Base-by-base conservation (phyloP, 2,797 vertebrate genomes). In the Dryobates pubescens region DNA sequence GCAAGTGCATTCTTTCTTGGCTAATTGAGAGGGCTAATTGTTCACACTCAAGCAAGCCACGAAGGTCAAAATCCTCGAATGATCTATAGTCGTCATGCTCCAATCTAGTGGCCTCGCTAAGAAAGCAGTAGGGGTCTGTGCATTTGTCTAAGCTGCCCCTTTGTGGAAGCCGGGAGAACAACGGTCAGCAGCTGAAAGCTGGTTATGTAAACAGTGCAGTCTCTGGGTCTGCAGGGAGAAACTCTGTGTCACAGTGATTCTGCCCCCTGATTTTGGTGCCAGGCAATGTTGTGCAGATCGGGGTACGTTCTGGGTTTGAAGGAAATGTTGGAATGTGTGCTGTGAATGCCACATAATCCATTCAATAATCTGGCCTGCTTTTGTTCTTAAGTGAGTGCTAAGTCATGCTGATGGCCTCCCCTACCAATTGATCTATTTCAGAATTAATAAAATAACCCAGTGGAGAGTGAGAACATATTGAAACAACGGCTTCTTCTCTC, bases 101-200 rank as follows among this genome's bases (percentile, higher is more conserved):
- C 5, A 36, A 17, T 65, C 53, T 20, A 36, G 56, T 9, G 5
- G 38, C n/a, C 38, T 53, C 3, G 13, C 22, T 23, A 17, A 49
- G 71, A 65, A 47, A 77, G 41, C 34, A 6, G 0, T 2, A 8
- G 51, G 45, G 57, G 9, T 86, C 57, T 54, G 36, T 65, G 54
- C 45, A 23, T 74, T 90, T 92, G 54, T 59, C 14, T 59, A 16
- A 95, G 43, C 75, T 94, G 92, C 92, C 93, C 57, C 88, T 86
- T 43, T 38, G 88, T 94, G 92, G 88, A 85, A 83, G 34, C 53
- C 30, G 54, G 22, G 58, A 90, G 88, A 86, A 88, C 36, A 85
- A 34, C 92, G 54, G 3, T 43, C 47, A 30, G 51, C 63, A 89
- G 62, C 72, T n/a, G 20, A 16, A 47, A 70, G 41, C 61, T 57